phyloP scores from a whole-genome alignment of 1,140 invertebrate species.

The Calycopis cecrops region DNA sequence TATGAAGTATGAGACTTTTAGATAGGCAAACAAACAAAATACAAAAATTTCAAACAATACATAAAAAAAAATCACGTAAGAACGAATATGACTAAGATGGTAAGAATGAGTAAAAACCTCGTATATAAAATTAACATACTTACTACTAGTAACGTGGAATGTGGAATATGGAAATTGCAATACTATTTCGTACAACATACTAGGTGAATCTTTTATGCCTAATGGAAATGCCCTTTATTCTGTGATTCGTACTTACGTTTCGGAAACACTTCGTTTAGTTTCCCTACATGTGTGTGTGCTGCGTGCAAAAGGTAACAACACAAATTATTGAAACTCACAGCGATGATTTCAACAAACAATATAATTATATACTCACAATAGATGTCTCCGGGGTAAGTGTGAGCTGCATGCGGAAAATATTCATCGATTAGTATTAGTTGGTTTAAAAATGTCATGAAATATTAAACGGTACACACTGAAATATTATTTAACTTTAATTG shows the following conservation, averaged over 20 bases:
- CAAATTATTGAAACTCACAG: slow-evolving; percentile 7
- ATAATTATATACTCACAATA: slow-evolving; percentile 62
- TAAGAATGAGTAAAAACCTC: too few species aligned
- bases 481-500: neutral
- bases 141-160: too few species aligned
- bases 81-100: too few species aligned
- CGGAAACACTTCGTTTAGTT: slow-evolving; percentile 66
- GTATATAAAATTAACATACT: too few species aligned
- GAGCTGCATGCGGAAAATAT: slow-evolving; percentile 72
- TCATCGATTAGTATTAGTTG: slow-evolving; percentile 46
- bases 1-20: too few species aligned
- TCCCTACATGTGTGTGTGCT: slow-evolving; percentile 67
- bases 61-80: too few species aligned
- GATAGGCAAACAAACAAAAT: too few species aligned
- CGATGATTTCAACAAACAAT: slow-evolving; percentile 6
- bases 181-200: too few species aligned
- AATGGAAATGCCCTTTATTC: neutral
- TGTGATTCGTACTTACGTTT: slow-evolving; percentile 52
- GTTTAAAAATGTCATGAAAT: slow-evolving; percentile 24
- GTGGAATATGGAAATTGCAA: too few species aligned
- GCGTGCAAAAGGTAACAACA: slow-evolving; percentile 40
- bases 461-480: neutral
- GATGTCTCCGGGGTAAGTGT: slow-evolving; percentile 70
- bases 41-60: too few species aligned
- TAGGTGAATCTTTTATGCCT: too few species aligned